These are phyloP conservation scores for Drosophila melanica DNA, from an alignment of 1,140 invertebrate genomes.

Conservation along the genomic window DNA sequence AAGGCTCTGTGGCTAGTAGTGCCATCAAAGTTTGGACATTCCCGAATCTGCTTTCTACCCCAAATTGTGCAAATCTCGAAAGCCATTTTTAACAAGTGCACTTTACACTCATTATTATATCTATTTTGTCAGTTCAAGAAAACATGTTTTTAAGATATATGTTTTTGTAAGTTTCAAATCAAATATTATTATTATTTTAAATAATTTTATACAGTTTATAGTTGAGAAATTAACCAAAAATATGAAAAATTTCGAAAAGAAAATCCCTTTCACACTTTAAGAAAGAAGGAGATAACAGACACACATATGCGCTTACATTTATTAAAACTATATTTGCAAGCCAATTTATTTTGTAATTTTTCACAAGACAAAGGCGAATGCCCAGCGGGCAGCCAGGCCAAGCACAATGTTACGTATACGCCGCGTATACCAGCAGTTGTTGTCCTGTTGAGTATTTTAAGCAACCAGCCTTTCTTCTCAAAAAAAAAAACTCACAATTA, in stretches of 20 bases:
- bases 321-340: constrained; percentile 28
- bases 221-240: too few relatives aligned
- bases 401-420: constrained; percentile 71
- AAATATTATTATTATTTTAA: too few relatives aligned
- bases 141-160: too few relatives aligned
- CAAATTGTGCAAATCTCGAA: background rate
- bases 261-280: background rate
- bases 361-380: constrained; percentile 27
- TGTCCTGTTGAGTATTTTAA: constrained; percentile 17
- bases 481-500: constrained; percentile 63
- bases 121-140: too few relatives aligned
- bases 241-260: too few relatives aligned
- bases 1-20: constrained; percentile 2
- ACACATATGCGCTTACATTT: constrained; percentile 14
- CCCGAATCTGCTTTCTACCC: background rate
- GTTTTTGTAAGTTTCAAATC: too few relatives aligned
- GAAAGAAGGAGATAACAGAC: background rate
- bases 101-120: too few relatives aligned
- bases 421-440: constrained; percentile 33
- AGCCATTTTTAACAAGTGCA: background rate
- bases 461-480: constrained; percentile 6
- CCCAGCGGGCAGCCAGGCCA: constrained; percentile 33
- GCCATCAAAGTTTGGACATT: constrained; percentile 6
- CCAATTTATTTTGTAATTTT: constrained; percentile 19
- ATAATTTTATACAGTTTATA: too few relatives aligned